A percentile compares a stretch with the other conserved stretches of the same genome.
Evolutionary conservation across 2,888 invertebrate genomes (phyloP).

Genomic region (Epistrophe eligans): DNA sequence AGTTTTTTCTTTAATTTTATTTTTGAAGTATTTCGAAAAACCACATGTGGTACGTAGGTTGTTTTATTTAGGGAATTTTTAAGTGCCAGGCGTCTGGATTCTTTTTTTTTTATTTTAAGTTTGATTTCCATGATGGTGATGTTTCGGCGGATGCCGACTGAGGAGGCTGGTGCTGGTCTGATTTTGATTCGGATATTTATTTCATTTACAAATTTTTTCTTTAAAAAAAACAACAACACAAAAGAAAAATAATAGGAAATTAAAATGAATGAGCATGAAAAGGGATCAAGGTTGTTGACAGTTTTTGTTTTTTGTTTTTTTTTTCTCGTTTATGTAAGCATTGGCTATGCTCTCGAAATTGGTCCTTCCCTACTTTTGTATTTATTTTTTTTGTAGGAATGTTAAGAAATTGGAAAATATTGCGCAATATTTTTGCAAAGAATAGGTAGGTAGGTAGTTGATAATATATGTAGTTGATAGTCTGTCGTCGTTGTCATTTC

Average conservation of each 20-base stretch:
- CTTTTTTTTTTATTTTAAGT: slow-evolving; percentile 15
- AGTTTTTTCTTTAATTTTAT: slow-evolving; percentile 21
- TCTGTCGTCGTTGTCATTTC: slow-evolving; percentile 29
- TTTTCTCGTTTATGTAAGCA: slow-evolving; percentile 70
- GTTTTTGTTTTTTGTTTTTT: neutral
- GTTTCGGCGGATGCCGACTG: slow-evolving; percentile 29
- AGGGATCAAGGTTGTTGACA: slow-evolving; percentile 74
- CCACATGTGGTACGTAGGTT: slow-evolving; percentile 57
- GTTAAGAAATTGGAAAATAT: slow-evolving; percentile 55
- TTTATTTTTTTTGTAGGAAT: neutral
- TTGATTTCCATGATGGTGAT: slow-evolving; percentile 8
- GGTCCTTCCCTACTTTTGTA: slow-evolving; percentile 59
- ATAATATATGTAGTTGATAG: slow-evolving; percentile 10
- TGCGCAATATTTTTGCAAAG: slow-evolving; percentile 69
- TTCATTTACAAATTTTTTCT: slow-evolving; percentile 37
- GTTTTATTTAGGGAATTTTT: slow-evolving; percentile 38
- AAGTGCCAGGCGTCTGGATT: slow-evolving; percentile 66
- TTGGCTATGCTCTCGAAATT: slow-evolving; percentile 53
- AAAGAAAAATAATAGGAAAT: slow-evolving; percentile 38
- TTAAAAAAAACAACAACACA: neutral
- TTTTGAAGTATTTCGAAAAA: slow-evolving; percentile 16
- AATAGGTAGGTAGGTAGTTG: slow-evolving; percentile 44
- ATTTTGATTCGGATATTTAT: slow-evolving; percentile 45
- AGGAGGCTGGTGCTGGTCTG: slow-evolving; percentile 34
- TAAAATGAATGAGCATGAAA: slow-evolving; percentile 70